Evolutionary conservation across 2,113 vertebrate genomes (phyloP), one percentile per base, ranked within the genome.

Genomic region (Syrrhaptes paradoxus): DNA sequence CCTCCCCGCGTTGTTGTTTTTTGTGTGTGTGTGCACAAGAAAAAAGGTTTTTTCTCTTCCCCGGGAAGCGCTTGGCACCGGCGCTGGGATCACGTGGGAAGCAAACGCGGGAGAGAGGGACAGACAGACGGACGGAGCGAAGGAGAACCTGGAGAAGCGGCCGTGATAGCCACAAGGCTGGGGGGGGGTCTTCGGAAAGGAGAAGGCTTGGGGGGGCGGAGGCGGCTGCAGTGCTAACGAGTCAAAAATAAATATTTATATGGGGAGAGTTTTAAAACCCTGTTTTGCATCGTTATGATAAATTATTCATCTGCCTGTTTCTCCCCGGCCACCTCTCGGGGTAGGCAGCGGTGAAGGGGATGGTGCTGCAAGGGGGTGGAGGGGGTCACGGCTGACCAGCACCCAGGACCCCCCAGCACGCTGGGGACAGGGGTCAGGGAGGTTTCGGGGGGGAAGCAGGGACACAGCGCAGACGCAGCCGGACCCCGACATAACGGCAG

Each of bases 241-340:
- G 94, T 84, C 70, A 91, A 96, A 97, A 97, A 97, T 97, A 97
- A 96, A 97, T 97, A 98, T 97, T 97, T 96, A 97, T 97, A 96
- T 3, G 81, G 71, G 74, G 90, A 94, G 96, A 93, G 89, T 95
- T 97, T 94, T 96, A 95, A 96, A 96, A 91, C 85, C 90, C 81
- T 96, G 72, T 87, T 96, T 90, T 95, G 96, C 97, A 96, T 97
- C 51, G 70, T 85, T 94, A 77, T 90, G 68, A 97, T 98, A 97
- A 97, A 98, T 98, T 96, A 98, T 97, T 98, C 97, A 98, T 98
- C 89, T 6, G 78, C 66, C 67, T 68, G 59, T 76, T 97, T 93
- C 90, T 94, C 61, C 57, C 72, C 85, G 70, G 70, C 77, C 0
- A 9, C 89, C 71, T 89, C 54, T 73, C 86, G 52, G 90, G 71